Evolutionary conservation across 2,113 vertebrate species (phyloP).

Genomic region (Rhipidura dahli): DNA sequence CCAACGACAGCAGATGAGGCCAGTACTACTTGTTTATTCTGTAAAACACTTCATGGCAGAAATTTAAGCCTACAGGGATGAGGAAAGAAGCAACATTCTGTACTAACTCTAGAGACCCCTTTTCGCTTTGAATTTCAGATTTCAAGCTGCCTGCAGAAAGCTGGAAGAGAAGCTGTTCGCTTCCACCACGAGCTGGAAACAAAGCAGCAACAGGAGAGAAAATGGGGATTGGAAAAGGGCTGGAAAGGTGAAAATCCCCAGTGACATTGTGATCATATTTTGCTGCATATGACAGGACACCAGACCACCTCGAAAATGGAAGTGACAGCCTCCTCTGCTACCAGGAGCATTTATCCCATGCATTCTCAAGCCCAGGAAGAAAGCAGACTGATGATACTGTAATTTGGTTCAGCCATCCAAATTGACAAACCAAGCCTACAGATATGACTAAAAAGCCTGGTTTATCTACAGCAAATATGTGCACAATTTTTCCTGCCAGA

Average conservation of each 20-base stretch:
- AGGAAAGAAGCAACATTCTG: background rate
- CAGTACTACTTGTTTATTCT: background rate
- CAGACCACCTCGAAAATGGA: background rate
- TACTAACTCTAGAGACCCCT: background rate
- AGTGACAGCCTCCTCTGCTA: background rate
- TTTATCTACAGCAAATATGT: background rate
- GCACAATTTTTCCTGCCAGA: background rate
- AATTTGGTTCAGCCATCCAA: background rate
- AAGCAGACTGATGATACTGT: background rate
- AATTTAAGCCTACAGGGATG: background rate
- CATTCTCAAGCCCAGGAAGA: background rate
- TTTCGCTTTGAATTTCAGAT: background rate
- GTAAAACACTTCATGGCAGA: background rate
- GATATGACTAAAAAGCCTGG: background rate
- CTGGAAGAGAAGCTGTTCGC: background rate
- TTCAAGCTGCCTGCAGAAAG: background rate
- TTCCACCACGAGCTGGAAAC: background rate
- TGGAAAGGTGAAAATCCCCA: constrained; percentile 12
- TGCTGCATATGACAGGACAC: background rate
- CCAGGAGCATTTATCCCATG: background rate
- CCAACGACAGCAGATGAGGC: background rate
- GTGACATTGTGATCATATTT: background rate
- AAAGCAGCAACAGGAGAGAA: background rate
- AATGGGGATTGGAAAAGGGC: background rate
- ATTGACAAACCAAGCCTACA: background rate